A percentile compares a stretch with the other conserved stretches of the same genome.
Evolutionary conservation across 2,888 invertebrate species (phyloP).

Genomic region (Agapetus fuscipes): DNA sequence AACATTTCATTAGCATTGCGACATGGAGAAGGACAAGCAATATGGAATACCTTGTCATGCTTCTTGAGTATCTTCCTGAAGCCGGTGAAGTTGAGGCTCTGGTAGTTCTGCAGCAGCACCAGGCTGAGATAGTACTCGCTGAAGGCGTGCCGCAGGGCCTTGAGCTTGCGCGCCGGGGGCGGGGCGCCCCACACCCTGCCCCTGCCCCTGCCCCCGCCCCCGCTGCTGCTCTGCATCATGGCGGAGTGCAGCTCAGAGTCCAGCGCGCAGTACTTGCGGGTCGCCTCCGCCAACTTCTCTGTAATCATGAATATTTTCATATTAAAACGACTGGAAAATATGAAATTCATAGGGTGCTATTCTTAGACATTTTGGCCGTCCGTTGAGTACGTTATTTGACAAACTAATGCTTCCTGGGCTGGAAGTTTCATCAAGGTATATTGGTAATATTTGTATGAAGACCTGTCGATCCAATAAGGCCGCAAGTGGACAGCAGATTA

Average conservation of each 20-base stretch:
- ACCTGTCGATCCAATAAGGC: no score
- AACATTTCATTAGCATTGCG: no score
- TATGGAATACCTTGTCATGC: slow-evolving; percentile 85
- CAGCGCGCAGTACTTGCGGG: slow-evolving; percentile 65
- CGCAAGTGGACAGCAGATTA: no score
- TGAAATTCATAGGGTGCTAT: no score
- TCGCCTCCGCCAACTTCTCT: slow-evolving; percentile 85
- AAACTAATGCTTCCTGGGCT: no score
- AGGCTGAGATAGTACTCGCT: slow-evolving; percentile 83
- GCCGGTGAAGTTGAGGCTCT: slow-evolving; percentile 80
- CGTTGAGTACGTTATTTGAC: no score
- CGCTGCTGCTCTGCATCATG: slow-evolving; percentile 37
- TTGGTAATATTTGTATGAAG: no score
- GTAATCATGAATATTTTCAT: slow-evolving; percentile 21
- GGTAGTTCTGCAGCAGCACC: slow-evolving; percentile 79
- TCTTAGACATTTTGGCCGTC: no score
- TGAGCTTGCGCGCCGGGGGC: slow-evolving; percentile 58
- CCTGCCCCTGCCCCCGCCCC: slow-evolving; percentile 34
- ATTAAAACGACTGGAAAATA: no score
- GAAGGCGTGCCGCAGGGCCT: slow-evolving; percentile 79
- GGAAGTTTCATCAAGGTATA: no score
- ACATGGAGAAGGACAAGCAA: no score
- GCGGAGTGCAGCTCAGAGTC: slow-evolving; percentile 57
- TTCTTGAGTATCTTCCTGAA: slow-evolving; percentile 87
- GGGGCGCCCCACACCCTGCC: slow-evolving; percentile 28